Base-by-base conservation (phyloP, 2,113 vertebrate genomes). In the Chloroceryle aenea region DNA sequence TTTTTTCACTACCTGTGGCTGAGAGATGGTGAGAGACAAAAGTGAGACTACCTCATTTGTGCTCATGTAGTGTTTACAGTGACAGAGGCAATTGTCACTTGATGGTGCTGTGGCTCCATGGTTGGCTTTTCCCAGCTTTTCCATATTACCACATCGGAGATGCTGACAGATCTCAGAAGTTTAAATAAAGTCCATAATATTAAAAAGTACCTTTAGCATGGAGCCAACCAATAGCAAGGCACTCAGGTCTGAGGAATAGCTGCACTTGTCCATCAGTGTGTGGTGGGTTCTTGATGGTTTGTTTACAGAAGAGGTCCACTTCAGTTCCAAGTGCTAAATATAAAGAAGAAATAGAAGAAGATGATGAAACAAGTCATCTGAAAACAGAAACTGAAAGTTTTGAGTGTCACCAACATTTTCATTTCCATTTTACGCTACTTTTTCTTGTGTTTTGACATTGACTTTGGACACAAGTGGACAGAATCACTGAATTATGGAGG, bases 21-120 rank as follows among this genome's bases (percentile, higher is more conserved):
- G 11, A 66, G 30, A 69, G 43, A 26, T 25, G 2, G 9, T 47
- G 47, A 79, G 17, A 88, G 12, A 52, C 14, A 29, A 10, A 71
- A 32, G 5, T 18, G 38, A n/a, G 47, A 45, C 27, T 53, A 14
- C 22, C 14, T 56, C 26, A 25, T 4, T 0, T 53, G 12, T 32
- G 18, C 25, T 55, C 16, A 15, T 45, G 10, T 26, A 30, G 36
- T 56, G 18, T 38, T 79, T 83, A 52, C 16, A 55, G 29, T 47
- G 68, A 68, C 61, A 53, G 82, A 94, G 30, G 53, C 79, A 82
- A 53, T 79, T 73, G 91, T 96, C 96, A 95, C 95, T 96, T 93
- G 94, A 96, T 94, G 97, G 95, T 97, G 96, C 96, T 97, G 94
- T 97, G 87, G 94, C 47, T 94, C 95, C 67, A 67, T 94, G 62